Evolutionary conservation across 2,888 invertebrate genomes (phyloP).

Genomic region (Nephrocerus scutellatus): DNA sequence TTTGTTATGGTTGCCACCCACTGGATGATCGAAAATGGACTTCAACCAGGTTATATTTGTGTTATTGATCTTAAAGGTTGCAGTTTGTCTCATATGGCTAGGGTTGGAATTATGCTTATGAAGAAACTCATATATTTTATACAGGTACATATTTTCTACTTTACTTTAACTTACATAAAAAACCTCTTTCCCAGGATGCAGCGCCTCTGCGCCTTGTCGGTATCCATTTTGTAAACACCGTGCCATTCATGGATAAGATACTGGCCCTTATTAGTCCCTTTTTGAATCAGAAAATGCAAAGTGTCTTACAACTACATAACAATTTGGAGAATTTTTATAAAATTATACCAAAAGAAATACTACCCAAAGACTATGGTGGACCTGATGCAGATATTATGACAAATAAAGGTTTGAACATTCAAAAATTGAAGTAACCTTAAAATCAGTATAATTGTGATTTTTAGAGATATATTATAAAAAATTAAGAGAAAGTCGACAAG

Average conservation of each 20-base stretch:
- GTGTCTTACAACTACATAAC: slow-evolving; percentile 49
- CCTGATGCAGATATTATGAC: no score
- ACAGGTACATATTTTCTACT: slow-evolving; percentile 48
- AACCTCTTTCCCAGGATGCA: no score
- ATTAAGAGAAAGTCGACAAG: slow-evolving; percentile 36
- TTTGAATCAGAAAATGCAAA: slow-evolving; percentile 55
- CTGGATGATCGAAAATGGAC: slow-evolving; percentile 50
- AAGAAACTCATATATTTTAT: slow-evolving; percentile 58
- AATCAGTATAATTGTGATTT: no score
- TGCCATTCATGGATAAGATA: slow-evolving; percentile 57
- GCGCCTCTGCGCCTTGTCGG: slow-evolving; percentile 57
- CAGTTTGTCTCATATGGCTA: slow-evolving; percentile 53
- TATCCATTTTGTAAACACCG: slow-evolving; percentile 59
- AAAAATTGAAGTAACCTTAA: no score
- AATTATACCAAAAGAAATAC: slow-evolving; percentile 49
- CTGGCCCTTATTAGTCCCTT: slow-evolving; percentile 59
- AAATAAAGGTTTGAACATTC: slow-evolving; percentile 34
- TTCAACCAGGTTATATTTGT: slow-evolving; percentile 52
- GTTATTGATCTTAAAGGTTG: slow-evolving; percentile 55
- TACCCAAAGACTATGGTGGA: slow-evolving; percentile 58
- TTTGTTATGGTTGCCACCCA: slow-evolving; percentile 53
- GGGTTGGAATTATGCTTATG: slow-evolving; percentile 53
- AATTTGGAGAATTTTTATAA: slow-evolving; percentile 43
- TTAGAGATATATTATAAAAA: slow-evolving; percentile 34
- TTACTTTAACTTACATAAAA: no score